These are phyloP conservation scores for Ctenodactylus gundi DNA, from an alignment of 2,113 vertebrate species.

Conservation along the genomic window DNA sequence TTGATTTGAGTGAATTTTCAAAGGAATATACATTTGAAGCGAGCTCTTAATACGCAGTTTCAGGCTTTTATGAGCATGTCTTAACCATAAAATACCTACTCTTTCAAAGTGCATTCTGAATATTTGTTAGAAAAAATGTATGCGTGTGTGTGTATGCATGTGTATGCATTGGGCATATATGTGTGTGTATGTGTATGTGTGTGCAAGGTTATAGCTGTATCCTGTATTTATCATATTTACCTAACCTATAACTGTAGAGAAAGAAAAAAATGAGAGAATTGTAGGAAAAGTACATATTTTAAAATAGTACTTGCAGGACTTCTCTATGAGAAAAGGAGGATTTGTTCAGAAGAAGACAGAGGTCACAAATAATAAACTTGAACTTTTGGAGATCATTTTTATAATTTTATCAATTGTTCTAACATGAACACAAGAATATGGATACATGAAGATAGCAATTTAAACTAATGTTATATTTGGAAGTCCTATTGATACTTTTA, in stretches of 20 bases:
- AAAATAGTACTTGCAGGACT: not conserved
- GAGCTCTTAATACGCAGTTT: not conserved
- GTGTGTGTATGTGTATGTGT: rapidly evolving
- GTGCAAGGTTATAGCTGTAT: not conserved
- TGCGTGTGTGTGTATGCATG: not conserved
- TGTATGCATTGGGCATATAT: not conserved
- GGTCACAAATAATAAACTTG: not conserved
- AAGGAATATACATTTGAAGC: not conserved
- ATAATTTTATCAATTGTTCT: not conserved
- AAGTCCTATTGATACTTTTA: not conserved
- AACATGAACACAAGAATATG: not conserved
- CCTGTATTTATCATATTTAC: not conserved
- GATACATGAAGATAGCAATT: not conserved
- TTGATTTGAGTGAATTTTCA: slow-evolving; percentile 28
- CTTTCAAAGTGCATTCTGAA: not conserved
- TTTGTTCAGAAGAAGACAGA: not conserved
- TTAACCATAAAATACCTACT: not conserved
- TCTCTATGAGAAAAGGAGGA: not conserved
- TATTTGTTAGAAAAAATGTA: not conserved
- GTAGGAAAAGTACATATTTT: not conserved
- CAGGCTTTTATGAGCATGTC: not conserved
- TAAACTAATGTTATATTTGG: not conserved
- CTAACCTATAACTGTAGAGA: not conserved
- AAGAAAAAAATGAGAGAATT: not conserved
- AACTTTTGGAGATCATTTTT: not conserved